Conservation (phyloP, 2,888 invertebrate genomes). For the Altica lythri region DNA sequence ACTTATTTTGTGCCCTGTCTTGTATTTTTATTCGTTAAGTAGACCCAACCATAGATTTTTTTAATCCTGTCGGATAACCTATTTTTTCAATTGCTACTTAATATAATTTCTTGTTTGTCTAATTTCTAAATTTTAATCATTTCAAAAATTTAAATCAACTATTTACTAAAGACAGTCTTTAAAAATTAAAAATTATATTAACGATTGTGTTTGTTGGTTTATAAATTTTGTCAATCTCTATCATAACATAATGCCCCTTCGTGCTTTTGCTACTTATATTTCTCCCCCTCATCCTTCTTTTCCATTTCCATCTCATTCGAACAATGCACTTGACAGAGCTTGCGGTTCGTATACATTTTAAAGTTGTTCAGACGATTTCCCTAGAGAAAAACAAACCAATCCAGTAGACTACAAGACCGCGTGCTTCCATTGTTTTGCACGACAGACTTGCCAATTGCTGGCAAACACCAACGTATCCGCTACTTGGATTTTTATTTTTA, state of each 20-base stretch:
- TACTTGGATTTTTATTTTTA: slow-evolving; percentile 14
- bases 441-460: slow-evolving; percentile 28
- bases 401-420: slow-evolving; percentile 23
- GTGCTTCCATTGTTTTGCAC: slow-evolving; percentile 29
- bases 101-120: too few species aligned
- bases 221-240: background rate
- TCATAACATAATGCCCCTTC: background rate
- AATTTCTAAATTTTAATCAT: too few species aligned
- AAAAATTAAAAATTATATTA: too few species aligned
- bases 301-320: slow-evolving; percentile 4
- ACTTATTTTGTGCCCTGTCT: too few species aligned
- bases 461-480: slow-evolving; percentile 24
- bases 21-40: too few species aligned
- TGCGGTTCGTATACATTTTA: slow-evolving; percentile 17
- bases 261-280: background rate
- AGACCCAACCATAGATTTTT: too few species aligned
- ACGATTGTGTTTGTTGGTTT: too few species aligned
- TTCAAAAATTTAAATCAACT: too few species aligned
- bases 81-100: too few species aligned
- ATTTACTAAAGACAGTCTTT: too few species aligned
- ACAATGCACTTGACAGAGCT: slow-evolving; percentile 25
- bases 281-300: background rate
- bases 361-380: slow-evolving; percentile 29
- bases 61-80: too few species aligned
- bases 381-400: slow-evolving; percentile 26